A percentile compares a stretch with the other conserved stretches of the same genome.
Evolutionary conservation across 2,113 vertebrate genomes (phyloP).

Genomic region (Axis porcinus): DNA sequence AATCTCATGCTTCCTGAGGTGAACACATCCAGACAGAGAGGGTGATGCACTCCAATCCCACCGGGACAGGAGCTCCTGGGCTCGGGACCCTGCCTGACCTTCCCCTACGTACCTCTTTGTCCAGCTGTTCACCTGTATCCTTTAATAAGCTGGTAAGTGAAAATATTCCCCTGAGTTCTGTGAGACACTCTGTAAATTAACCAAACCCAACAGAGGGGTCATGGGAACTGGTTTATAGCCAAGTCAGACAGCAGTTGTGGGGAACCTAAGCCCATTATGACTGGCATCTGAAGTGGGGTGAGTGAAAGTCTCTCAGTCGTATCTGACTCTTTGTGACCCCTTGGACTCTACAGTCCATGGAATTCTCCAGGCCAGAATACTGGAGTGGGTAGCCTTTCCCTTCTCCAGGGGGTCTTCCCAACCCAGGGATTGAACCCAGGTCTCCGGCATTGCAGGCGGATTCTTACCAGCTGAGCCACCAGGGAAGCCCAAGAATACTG

Average conservation of each 20-base stretch:
- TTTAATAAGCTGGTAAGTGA: neutral
- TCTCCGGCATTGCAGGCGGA: neutral
- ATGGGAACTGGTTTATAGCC: neutral
- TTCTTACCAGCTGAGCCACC: neutral
- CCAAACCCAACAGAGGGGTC: neutral
- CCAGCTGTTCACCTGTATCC: neutral
- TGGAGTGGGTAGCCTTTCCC: neutral
- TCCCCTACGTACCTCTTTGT: neutral
- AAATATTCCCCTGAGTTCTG: neutral
- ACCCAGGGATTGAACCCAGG: neutral
- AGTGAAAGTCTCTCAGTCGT: neutral
- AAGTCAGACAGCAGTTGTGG: neutral
- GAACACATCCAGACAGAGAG: neutral
- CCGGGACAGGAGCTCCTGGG: neutral
- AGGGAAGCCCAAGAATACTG: too few species aligned
- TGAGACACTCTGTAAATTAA: neutral
- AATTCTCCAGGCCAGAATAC: neutral
- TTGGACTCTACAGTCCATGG: neutral
- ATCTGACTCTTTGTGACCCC: neutral
- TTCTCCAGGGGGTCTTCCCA: neutral
- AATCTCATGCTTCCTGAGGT: neutral
- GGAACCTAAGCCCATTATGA: neutral
- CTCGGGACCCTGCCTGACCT: neutral
- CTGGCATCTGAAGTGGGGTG: neutral
- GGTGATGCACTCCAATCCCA: neutral